These are phyloP conservation scores for Zenarchopterus dispar DNA, from an alignment of 2,797 vertebrate genomes.

Conservation along the genomic window DNA sequence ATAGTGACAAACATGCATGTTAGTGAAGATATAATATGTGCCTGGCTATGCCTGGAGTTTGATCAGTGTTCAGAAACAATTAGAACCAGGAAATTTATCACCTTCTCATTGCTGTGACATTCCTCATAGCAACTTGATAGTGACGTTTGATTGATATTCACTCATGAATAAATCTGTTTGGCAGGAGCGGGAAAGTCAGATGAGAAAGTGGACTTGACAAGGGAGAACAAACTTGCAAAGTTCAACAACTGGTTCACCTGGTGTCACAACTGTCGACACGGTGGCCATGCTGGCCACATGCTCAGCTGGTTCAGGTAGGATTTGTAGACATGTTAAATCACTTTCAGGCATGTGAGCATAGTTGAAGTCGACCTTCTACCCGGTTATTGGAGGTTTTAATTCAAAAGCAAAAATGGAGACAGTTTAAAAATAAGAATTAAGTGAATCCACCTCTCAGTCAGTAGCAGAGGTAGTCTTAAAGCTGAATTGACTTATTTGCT, in stretches of 20 bases:
- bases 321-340: background rate
- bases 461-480: too few relatives aligned
- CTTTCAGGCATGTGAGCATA: background rate
- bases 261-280: constrained; percentile 99
- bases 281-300: constrained; percentile 98
- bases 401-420: background rate
- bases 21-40: too few relatives aligned
- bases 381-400: background rate
- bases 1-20: too few relatives aligned
- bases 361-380: background rate
- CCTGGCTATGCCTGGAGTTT: constrained; percentile 25
- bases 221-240: constrained; percentile 97
- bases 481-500: too few relatives aligned
- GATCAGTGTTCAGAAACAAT: constrained; percentile 26
- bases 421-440: too few relatives aligned
- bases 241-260: constrained; percentile 99
- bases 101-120: constrained; percentile 3
- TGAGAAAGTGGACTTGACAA: constrained; percentile 95
- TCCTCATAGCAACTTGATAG: background rate
- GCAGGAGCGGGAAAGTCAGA: constrained; percentile 93
- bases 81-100: constrained; percentile 8
- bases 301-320: constrained; percentile 98
- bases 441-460: too few relatives aligned
- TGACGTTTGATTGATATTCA: constrained; percentile 5
- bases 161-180: constrained; percentile 15